A percentile compares a stretch with the other conserved stretches of the same genome.
These are phyloP conservation scores for Clarias gariepinus DNA, from an alignment of 2,113 vertebrate species.

Conservation along the genomic window DNA sequence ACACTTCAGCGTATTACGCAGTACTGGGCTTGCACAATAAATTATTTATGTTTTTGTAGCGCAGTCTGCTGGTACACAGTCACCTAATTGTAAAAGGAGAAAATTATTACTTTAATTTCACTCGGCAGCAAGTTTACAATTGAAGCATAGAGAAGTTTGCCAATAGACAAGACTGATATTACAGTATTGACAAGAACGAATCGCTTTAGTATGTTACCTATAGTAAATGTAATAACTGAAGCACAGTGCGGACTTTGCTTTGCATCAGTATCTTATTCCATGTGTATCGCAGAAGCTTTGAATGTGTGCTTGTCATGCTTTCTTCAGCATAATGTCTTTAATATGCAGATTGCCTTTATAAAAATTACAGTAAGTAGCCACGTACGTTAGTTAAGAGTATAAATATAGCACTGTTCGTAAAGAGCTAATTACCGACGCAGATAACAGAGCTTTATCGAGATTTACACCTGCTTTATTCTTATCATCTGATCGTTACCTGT, in stretches of 20 bases:
- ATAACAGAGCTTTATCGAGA: background rate
- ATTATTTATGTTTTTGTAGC: slow-evolving; percentile 22
- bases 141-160: background rate
- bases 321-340: slow-evolving; percentile 13
- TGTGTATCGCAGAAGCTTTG: slow-evolving; percentile 11
- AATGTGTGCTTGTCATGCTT: slow-evolving; percentile 4
- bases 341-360: slow-evolving; percentile 3
- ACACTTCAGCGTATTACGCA: slow-evolving; percentile 5
- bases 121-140: background rate
- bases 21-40: slow-evolving; percentile 10
- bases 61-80: background rate
- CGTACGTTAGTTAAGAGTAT: background rate
- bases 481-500: background rate
- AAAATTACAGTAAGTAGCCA: background rate
- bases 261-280: background rate
- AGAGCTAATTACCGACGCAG: background rate
- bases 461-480: background rate
- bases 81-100: slow-evolving; percentile 9
- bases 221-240: background rate
- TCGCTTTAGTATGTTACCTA: too few relatives aligned
- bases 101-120: slow-evolving; percentile 12
- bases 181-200: background rate
- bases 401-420: background rate
- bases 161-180: background rate
- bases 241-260: background rate